Evolutionary conservation across 2,113 vertebrate genomes (phyloP).

Genomic region (Mustela lutreola): DNA sequence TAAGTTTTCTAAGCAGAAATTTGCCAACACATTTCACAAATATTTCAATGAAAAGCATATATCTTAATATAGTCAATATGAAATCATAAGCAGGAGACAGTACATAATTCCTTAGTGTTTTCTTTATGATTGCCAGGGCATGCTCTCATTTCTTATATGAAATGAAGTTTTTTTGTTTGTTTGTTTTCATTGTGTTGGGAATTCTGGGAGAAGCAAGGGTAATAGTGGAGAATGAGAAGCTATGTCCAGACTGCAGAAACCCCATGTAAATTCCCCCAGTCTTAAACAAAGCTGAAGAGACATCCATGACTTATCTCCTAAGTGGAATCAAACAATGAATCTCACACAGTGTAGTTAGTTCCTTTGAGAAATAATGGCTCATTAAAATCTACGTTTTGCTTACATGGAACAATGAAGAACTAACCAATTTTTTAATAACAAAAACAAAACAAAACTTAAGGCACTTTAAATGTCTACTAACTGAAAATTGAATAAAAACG

Average conservation of each 20-base stretch:
- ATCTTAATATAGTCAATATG: background rate
- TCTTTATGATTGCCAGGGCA: background rate
- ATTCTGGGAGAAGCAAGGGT: background rate
- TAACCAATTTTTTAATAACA: background rate
- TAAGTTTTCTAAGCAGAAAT: constrained; percentile 65
- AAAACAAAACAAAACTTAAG: background rate
- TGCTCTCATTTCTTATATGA: background rate
- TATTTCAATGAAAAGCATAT: constrained; percentile 74
- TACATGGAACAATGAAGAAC: background rate
- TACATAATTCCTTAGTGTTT: background rate
- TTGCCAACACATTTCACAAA: constrained; percentile 73
- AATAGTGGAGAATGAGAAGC: background rate
- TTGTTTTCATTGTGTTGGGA: background rate
- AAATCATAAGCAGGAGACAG: background rate
- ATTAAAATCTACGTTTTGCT: constrained; percentile 31
- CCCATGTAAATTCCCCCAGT: background rate
- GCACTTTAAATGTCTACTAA: background rate
- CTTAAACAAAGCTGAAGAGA: background rate
- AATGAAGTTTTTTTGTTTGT: background rate
- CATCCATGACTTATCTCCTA: background rate
- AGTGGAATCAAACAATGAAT: background rate
- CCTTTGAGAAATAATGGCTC: background rate
- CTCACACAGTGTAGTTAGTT: background rate
- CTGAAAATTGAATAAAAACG: background rate
- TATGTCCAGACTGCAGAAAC: background rate